Conservation (phyloP, 2,888 invertebrate genomes). For the Rhamnusium bicolor region DNA sequence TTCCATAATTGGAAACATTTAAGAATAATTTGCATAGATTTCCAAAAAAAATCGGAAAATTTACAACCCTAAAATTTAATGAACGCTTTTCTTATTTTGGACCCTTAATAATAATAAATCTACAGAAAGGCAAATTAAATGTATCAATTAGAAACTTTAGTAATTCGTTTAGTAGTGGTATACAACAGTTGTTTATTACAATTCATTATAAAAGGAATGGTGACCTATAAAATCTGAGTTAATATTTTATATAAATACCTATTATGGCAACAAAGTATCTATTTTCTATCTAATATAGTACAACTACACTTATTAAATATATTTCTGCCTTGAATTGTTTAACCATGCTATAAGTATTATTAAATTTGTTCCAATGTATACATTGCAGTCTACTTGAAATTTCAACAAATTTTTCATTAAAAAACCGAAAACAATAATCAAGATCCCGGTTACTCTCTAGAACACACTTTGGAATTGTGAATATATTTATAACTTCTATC, state of each 20-base stretch:
- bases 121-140: neutral
- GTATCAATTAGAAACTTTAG: neutral
- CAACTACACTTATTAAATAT: conserved; percentile 26
- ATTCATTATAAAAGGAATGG: neutral
- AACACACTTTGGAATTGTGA: conserved; percentile 42
- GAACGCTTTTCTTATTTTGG: conserved; percentile 13
- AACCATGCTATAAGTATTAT: conserved; percentile 27
- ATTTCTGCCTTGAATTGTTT: conserved; percentile 25
- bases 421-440: conserved; percentile 20
- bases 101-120: conserved; percentile 2
- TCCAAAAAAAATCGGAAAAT: too few species aligned
- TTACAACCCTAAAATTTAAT: too few species aligned
- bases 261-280: conserved; percentile 30
- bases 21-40: too few species aligned
- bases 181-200: neutral
- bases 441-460: conserved; percentile 32
- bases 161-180: neutral
- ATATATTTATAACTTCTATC: conserved; percentile 25
- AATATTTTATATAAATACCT: conserved; percentile 1
- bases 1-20: too few species aligned
- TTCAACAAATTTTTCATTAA: conserved; percentile 32
- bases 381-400: conserved; percentile 42
- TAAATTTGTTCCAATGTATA: conserved; percentile 41
- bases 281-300: conserved; percentile 11
- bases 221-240: conserved; percentile 1